Percentiles rank a stretch among this genome's conserved stretches.
Conservation (phyloP, 2,113 vertebrate species). For the Cettia cetti region DNA sequence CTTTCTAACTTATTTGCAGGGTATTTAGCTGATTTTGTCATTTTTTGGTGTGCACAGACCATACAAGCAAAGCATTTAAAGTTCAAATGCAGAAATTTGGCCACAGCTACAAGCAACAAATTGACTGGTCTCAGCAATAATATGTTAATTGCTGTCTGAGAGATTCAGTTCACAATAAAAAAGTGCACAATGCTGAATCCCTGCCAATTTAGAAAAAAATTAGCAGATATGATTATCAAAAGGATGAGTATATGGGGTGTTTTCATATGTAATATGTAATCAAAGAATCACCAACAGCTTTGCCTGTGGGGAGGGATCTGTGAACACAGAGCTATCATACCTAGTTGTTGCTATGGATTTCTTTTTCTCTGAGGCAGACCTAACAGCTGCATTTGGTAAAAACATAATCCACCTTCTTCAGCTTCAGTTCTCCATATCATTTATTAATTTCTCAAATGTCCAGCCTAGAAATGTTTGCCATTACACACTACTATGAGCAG, state of each 20-base stretch:
- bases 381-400: background rate
- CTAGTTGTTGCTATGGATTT: background rate
- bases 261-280: background rate
- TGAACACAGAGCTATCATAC: background rate
- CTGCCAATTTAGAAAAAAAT: conserved; percentile 18
- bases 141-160: conserved; percentile 61
- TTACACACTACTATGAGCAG: background rate
- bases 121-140: background rate
- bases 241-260: background rate
- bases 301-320: background rate
- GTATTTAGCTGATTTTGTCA: conserved; percentile 53
- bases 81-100: conserved; percentile 66
- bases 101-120: conserved; percentile 57
- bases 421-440: background rate
- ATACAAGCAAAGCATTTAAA: conserved; percentile 68
- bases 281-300: background rate
- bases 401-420: background rate
- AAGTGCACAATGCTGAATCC: background rate
- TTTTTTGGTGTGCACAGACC: conserved; percentile 50
- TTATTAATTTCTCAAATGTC: background rate
- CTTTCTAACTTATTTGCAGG: conserved; percentile 42
- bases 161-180: conserved; percentile 29
- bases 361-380: background rate
- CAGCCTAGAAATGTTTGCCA: background rate
- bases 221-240: background rate